Evolutionary conservation across 2,113 vertebrate species (phyloP).

Genomic region (Glaucidium brasilianum): DNA sequence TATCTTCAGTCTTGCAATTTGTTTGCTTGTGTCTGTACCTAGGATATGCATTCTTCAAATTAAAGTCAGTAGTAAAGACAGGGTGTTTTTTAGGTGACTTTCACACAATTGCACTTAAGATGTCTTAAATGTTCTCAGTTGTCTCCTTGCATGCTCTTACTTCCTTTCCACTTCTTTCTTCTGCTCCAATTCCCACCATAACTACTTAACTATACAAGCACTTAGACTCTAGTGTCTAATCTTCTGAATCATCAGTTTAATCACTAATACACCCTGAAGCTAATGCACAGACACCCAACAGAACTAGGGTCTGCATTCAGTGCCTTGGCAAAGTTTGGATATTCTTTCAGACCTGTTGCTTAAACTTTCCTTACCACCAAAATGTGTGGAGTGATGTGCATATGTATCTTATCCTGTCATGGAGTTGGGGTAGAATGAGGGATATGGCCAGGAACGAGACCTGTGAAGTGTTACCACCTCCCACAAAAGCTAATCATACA

Average conservation of each 20-base stretch:
- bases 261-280: background rate
- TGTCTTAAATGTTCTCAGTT: background rate
- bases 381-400: background rate
- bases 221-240: background rate
- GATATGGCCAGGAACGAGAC: background rate
- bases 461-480: background rate
- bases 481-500: background rate
- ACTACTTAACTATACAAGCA: background rate
- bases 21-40: background rate
- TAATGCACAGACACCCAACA: fast-evolving
- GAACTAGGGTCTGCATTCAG: background rate
- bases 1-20: background rate
- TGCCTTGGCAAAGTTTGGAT: background rate
- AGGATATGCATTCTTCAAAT: background rate
- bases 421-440: background rate
- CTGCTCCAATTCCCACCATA: background rate
- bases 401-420: background rate
- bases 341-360: background rate
- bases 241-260: background rate
- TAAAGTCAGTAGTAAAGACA: background rate
- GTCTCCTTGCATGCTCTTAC: fast-evolving
- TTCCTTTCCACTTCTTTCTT: background rate
- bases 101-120: background rate
- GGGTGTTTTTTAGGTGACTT: background rate
- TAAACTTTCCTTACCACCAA: background rate